Evolutionary conservation across 2,888 invertebrate species (phyloP).

Genomic region (Hofmannophila pseudospretella): DNA sequence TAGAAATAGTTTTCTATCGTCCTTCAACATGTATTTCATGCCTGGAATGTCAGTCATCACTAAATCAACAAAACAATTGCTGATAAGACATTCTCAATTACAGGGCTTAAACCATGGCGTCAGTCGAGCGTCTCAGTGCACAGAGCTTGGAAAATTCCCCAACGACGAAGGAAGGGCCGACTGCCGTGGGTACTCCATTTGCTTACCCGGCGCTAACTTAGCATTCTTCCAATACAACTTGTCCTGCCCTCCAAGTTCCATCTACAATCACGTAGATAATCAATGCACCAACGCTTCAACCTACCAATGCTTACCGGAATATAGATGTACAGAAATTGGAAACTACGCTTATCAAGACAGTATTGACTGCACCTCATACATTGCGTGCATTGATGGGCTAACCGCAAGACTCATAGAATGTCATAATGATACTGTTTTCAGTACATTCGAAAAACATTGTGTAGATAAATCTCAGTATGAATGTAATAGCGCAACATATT

Average conservation of each 20-base stretch:
- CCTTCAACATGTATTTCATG: no score
- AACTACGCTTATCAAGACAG: slow-evolving; percentile 29
- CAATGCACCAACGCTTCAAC: slow-evolving; percentile 55
- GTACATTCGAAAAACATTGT: slow-evolving; percentile 29
- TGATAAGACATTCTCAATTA: slow-evolving; percentile 26
- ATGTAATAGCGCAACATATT: slow-evolving; percentile 20
- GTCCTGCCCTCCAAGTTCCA: slow-evolving; percentile 47
- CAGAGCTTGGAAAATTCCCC: slow-evolving; percentile 49
- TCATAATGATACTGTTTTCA: slow-evolving; percentile 36
- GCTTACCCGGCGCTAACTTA: slow-evolving; percentile 35
- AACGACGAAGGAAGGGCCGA: slow-evolving; percentile 37
- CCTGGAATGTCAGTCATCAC: not conserved
- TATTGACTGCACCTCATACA: slow-evolving; percentile 39
- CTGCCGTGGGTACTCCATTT: slow-evolving; percentile 61
- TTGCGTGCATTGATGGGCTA: slow-evolving; percentile 47
- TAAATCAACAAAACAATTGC: not conserved
- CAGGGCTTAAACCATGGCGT: slow-evolving; percentile 43
- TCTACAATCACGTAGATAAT: slow-evolving; percentile 52
- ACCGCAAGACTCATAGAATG: slow-evolving; percentile 49
- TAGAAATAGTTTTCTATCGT: no score
- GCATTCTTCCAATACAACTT: slow-evolving; percentile 50
- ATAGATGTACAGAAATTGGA: slow-evolving; percentile 40
- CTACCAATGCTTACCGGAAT: slow-evolving; percentile 45
- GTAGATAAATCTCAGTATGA: slow-evolving; percentile 32
- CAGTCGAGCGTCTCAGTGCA: slow-evolving; percentile 34